Conservation (phyloP, 2,888 invertebrate genomes). For the Spisula subtruncata region DNA sequence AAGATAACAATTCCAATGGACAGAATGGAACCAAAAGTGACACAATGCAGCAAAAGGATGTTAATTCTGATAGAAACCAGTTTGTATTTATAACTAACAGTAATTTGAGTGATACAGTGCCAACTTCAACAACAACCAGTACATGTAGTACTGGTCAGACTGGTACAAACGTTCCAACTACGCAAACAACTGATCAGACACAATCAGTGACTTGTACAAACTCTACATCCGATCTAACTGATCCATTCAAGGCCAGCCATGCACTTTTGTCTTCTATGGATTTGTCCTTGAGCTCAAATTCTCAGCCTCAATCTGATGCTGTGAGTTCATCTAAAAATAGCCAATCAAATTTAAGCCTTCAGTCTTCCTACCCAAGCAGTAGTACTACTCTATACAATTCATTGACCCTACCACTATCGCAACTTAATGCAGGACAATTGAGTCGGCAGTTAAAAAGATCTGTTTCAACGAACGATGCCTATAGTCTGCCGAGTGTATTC, state of each 20-base stretch:
- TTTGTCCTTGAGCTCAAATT: conserved; percentile 26
- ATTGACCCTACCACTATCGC: conserved; percentile 60
- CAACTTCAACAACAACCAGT: not conserved
- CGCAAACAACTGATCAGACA: conserved; percentile 33
- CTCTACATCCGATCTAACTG: conserved; percentile 19
- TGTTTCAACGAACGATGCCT: conserved; percentile 19
- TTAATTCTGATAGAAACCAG: not conserved
- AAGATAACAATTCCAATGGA: conserved; percentile 29
- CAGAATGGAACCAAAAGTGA: conserved; percentile 8
- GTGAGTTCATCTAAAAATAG: conserved; percentile 14
- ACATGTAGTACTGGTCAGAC: conserved; percentile 20
- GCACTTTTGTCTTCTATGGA: conserved; percentile 52
- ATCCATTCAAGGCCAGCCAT: conserved; percentile 63
- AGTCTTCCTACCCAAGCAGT: conserved; percentile 1
- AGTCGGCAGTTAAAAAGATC: conserved; percentile 13
- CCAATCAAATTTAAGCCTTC: conserved; percentile 27
- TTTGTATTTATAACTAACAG: not conserved
- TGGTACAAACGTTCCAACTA: conserved; percentile 8
- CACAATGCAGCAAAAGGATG: conserved; percentile 25
- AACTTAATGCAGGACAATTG: not conserved
- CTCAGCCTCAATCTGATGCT: conserved; percentile 29
- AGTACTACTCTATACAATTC: conserved; percentile 55
- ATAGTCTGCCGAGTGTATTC: not conserved
- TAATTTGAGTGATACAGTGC: not conserved
- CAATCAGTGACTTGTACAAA: not conserved